Evolutionary conservation across 1,140 invertebrate species (phyloP), one percentile per base, ranked within the genome.

Genomic region (Lordiphosa stackelbergi): DNA sequence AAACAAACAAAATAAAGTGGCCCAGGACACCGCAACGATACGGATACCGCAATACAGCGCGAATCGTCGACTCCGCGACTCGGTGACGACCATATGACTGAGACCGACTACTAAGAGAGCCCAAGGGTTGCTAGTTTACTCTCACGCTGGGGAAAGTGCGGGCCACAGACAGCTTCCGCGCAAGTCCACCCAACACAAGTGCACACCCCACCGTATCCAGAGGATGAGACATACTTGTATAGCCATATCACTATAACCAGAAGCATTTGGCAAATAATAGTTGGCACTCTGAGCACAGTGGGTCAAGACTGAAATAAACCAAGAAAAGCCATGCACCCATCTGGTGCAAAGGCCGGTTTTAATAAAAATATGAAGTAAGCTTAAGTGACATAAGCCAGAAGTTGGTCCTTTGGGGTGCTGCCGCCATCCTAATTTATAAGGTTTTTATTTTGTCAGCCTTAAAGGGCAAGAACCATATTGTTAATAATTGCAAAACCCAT

Each of bases 151-250:
- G 13, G 34, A 16, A 34, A 24, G 11, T 5, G 7, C 16, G 34
- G 16, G 16, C 13, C 5, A 16, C 22, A 46, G 46, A 11, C 74
- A 83, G 77, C 75, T 81, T 81, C 75, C 77, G 72, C 77, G 75
- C 75, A 81, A 81, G 75, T 81, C 75, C 77, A 75, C 40, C 54
- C 60, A 60, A 68, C 47, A 12, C 46, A 16, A 24, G 34, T 22
- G 28, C 28, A 31, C 28, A 31, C 28, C 19, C 28, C 22, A 4
- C 24, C 16, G 12, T 8, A 22, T 45, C 42, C 42, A n/a, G 16
- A 22, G 24, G 13, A 13, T 34, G 28, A 31, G 28, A 31, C 28
- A 31, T 2, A 31, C 28, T 46, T 11, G 22, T 31, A 24, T 10
- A 49, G 16, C 31, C 16, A 55, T 12, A 24, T 43, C 4, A 31